Percentiles rank a stretch among this genome's conserved stretches.
Conservation (phyloP, 2,797 vertebrate genomes). For the Sebastes iracundus region DNA sequence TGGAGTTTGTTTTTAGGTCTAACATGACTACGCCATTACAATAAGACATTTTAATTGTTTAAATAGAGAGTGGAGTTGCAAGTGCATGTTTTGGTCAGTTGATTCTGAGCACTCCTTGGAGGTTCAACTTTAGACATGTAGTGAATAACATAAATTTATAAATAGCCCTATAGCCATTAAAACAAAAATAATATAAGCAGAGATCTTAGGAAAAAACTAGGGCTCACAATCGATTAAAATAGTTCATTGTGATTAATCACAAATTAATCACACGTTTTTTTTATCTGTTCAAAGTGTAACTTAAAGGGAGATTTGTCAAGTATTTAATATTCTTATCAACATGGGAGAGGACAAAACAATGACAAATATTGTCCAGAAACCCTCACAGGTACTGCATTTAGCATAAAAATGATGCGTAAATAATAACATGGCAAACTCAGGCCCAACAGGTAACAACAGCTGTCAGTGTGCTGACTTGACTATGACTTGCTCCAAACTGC, state of each 20-base stretch:
- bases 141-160: not conserved
- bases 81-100: not conserved
- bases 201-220: not conserved
- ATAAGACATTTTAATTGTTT: not conserved
- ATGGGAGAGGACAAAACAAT: too few species aligned
- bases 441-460: too few species aligned
- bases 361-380: too few species aligned
- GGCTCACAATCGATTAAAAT: fast-evolving
- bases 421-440: too few species aligned
- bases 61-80: not conserved
- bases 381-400: too few species aligned
- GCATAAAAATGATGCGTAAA: too few species aligned
- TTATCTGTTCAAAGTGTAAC: fast-evolving
- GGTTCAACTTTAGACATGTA: not conserved
- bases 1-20: not conserved
- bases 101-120: not conserved
- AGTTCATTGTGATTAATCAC: too few species aligned
- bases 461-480: too few species aligned
- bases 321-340: too few species aligned
- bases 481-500: too few species aligned
- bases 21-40: not conserved
- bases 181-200: not conserved
- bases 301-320: too few species aligned
- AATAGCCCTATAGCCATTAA: not conserved
- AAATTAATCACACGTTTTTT: too few species aligned